phyloP scores from a whole-genome alignment of 2,888 invertebrate genomes.

The Margaritifera margaritifera region DNA sequence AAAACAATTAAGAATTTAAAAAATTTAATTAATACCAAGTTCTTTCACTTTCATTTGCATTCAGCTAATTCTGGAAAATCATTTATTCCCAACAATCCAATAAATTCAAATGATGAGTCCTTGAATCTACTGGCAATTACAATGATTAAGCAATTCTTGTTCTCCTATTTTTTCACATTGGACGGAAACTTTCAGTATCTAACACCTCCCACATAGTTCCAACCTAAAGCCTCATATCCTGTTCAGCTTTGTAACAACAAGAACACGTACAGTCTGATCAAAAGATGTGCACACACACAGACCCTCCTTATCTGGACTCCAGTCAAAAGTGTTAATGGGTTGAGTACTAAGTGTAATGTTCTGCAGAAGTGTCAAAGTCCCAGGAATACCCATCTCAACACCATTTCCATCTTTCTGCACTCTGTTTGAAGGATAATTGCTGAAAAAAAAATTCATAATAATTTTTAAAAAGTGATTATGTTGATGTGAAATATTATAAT shows the following conservation, averaged over 20 bases:
- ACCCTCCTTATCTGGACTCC: constrained; percentile 92
- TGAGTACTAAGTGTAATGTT: constrained; percentile 88
- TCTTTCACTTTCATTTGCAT: too few relatives aligned
- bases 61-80: too few relatives aligned
- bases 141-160: too few relatives aligned
- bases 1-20: too few relatives aligned
- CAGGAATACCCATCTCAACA: constrained; percentile 83
- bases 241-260: constrained; percentile 88
- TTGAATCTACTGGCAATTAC: too few relatives aligned
- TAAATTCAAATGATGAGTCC: too few relatives aligned
- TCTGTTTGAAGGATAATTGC: constrained; percentile 86
- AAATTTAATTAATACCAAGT: too few relatives aligned
- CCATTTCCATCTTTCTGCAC: constrained; percentile 83
- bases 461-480: too few relatives aligned
- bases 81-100: too few relatives aligned
- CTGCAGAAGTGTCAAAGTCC: constrained; percentile 84
- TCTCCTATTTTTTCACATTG: too few relatives aligned
- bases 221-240: constrained; percentile 34
- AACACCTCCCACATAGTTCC: not conserved
- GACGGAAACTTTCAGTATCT: not conserved
- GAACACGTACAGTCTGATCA: constrained; percentile 89
- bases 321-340: constrained; percentile 91
- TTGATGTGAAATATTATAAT: too few relatives aligned
- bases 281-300: constrained; percentile 91
- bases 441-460: constrained; percentile 67